Conservation (phyloP, 2,888 invertebrate species). For the Osedax frankpressi region DNA sequence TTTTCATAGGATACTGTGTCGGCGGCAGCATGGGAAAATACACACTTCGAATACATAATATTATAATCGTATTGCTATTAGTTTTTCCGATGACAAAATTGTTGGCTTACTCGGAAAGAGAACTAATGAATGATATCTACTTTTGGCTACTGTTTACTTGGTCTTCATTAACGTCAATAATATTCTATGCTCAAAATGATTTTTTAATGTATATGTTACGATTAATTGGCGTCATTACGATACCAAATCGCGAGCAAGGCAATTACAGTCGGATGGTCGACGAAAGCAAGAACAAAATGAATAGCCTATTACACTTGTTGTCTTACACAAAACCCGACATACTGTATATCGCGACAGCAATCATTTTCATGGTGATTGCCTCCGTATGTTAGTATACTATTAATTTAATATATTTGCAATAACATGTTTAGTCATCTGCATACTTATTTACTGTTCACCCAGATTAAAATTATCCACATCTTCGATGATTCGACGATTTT, state of each 20-base stretch:
- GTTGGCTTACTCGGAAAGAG: slow-evolving; percentile 29
- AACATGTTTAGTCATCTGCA: too few species aligned
- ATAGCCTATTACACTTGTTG: too few species aligned
- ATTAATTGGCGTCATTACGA: background rate
- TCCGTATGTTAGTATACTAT: slow-evolving; percentile 29
- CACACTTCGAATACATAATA: background rate
- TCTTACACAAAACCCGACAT: slow-evolving; percentile 31
- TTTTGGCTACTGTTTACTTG: slow-evolving; percentile 31
- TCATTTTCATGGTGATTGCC: slow-evolving; percentile 25
- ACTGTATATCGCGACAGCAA: slow-evolving; percentile 28
- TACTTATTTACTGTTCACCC: too few species aligned
- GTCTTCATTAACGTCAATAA: slow-evolving; percentile 26
- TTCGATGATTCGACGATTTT: too few species aligned
- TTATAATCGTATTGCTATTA: background rate
- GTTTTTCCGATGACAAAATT: slow-evolving; percentile 29
- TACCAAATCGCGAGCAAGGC: too few species aligned
- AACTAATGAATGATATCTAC: slow-evolving; percentile 26
- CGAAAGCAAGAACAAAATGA: too few species aligned
- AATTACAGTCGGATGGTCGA: too few species aligned
- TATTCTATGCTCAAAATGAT: slow-evolving; percentile 27
- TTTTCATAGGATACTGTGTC: background rate
- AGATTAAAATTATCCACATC: too few species aligned
- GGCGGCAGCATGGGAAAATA: background rate
- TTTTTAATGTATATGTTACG: slow-evolving; percentile 23
- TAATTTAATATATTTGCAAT: background rate